Base-by-base conservation (phyloP, 2,113 vertebrate genomes). In the Callochromis pleurospilus region DNA sequence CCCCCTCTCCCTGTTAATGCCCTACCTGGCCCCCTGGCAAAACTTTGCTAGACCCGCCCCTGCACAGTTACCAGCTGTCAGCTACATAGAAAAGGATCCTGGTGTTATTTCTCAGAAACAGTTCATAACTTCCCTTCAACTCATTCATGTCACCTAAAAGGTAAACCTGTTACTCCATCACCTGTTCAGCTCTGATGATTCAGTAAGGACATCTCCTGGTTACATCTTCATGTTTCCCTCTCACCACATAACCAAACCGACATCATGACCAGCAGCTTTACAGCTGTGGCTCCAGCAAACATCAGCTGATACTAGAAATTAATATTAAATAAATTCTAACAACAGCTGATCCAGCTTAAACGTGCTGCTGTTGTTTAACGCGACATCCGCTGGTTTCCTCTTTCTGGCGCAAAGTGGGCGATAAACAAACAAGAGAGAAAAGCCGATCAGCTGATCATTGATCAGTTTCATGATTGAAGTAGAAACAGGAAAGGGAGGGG, bases 341-440 rank as follows among this genome's bases (percentile, higher is more conserved):
- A 6, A 4, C 51, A 11, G 51, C n/a, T 54, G 21, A 24, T 24
- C 6, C 24, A 55, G 21, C 53, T 13, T 24, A 24, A 55, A 55
- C 0, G 1, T 55, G 21, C 1, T 24, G 21, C 11, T 0, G 53
- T 55, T 4, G 1, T 55, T 55, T 55, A 55, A 0, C 21, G 6
- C 2, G 0, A 7, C 21, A 13, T 55, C 4, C 0, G 0, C 54
- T 26, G 21, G 54, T 7, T 26, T 55, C 54, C 54, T 7, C 54
- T 7, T 55, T 55, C 21, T 55, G 21, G 0, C 0, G 0, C 54
- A 26, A 26, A 26, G 6, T 14, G 0, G 21, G 12, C 0, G 12
- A 26, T 56, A 56, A 56, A 56, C 6, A 14, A 56, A 56, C 54
- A 8, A 14, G 24, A 56, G 0, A 26, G 1, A 56, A 56, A 14